phyloP scores from a whole-genome alignment of 2,888 invertebrate genomes.

The Dioctria linearis region DNA sequence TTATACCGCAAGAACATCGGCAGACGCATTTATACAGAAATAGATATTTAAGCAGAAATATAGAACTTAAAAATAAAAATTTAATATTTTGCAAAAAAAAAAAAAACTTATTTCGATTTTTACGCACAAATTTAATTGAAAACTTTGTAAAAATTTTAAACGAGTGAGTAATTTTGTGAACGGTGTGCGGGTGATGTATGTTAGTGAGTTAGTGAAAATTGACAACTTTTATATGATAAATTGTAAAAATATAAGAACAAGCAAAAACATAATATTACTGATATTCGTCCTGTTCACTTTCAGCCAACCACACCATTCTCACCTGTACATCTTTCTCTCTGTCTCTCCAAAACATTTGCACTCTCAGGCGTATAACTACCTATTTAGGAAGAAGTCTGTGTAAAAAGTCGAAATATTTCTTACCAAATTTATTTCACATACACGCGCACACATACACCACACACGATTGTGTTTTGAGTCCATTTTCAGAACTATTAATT shows the following conservation, averaged over 20 bases:
- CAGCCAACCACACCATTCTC: background rate
- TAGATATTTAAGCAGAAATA: conserved; percentile 2
- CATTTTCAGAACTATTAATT: no score
- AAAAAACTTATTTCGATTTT: conserved; percentile 40
- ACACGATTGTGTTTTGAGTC: no score
- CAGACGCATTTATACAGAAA: conserved; percentile 20
- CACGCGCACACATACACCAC: no score
- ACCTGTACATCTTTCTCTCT: background rate
- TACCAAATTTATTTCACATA: no score
- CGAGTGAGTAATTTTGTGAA: conserved; percentile 15
- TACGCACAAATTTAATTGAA: conserved; percentile 34
- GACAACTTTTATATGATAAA: conserved; percentile 32
- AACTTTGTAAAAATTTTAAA: conserved; percentile 9
- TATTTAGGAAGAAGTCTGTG: conserved; percentile 19
- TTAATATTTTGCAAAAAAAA: background rate
- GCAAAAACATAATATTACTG: no score
- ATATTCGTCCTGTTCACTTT: conserved; percentile 29
- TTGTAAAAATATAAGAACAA: conserved; percentile 12
- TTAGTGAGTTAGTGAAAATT: background rate
- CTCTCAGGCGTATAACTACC: background rate
- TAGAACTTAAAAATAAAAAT: background rate
- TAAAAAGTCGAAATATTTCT: conserved; percentile 27
- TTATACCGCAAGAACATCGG: background rate
- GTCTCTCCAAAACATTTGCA: conserved; percentile 11
- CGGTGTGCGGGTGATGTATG: conserved; percentile 9